These are phyloP conservation scores for Oceanodroma leucorhoa DNA, from an alignment of 2,797 vertebrate species.

Conservation along the genomic window DNA sequence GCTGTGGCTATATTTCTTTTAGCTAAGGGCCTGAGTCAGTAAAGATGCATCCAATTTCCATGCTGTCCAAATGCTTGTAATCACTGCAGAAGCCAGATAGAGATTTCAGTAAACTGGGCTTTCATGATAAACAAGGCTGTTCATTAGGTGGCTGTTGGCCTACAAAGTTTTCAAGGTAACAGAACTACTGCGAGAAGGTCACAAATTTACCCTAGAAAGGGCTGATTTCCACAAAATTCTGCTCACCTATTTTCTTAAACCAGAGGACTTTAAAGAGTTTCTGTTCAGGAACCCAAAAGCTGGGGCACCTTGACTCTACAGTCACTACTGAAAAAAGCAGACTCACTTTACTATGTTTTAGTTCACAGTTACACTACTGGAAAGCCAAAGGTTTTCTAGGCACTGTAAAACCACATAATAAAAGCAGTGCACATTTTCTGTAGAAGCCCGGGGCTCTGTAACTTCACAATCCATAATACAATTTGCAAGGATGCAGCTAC, in stretches of 20 bases:
- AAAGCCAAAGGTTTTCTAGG: constrained; percentile 4
- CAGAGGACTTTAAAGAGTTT: not conserved
- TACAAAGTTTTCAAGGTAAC: not conserved
- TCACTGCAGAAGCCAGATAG: not conserved
- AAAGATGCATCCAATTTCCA: constrained; percentile 27
- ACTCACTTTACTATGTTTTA: not conserved
- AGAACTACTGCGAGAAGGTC: not conserved
- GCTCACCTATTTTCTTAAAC: not conserved
- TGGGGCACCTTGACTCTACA: not conserved
- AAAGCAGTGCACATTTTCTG: not conserved
- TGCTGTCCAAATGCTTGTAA: not conserved
- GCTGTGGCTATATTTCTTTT: constrained; percentile 37
- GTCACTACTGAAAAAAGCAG: not conserved
- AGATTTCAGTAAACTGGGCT: not conserved
- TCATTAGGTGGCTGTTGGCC: not conserved
- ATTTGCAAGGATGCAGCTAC: not conserved
- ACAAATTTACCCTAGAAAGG: not conserved
- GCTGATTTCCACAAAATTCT: not conserved
- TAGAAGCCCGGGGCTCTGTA: not conserved
- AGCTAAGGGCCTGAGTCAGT: constrained; percentile 7
- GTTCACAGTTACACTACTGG: not conserved
- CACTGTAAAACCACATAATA: not conserved
- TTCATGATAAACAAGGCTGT: not conserved
- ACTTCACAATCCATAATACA: not conserved
- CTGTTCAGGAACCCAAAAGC: not conserved